Evolutionary conservation across 2,113 vertebrate species (phyloP), one percentile per base, ranked within the genome.

Genomic region (Deroptyus accipitrinus): DNA sequence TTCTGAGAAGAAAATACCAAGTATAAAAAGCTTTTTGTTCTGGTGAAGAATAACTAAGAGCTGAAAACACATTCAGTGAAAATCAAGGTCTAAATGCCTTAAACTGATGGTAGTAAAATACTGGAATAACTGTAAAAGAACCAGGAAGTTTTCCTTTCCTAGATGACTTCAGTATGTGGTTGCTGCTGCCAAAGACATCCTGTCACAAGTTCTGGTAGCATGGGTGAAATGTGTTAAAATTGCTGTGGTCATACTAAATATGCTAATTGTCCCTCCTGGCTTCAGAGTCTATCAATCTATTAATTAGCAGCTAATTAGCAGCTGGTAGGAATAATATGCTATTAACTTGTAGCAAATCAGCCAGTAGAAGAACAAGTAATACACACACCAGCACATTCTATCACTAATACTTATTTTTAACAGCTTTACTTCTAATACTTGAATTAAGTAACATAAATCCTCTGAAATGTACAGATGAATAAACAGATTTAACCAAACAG

Each of bases 251-350:
- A 83, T 85, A 95, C n/a, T 51, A 88, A 51, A 83, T 69, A 67
- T 94, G 52, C 78, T 92, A 97, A 94, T 83, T 49, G 63, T 97
- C 95, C 92, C 93, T 93, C 28, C 44, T 31, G 91, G 84, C 70
- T 92, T 83, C 67, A 95, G 74, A 96, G 72, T 49, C 90, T 91
- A 92, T 83, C 84, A 95, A 83, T 85, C 91, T 93, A 97, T 94
- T 96, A 95, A 97, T 97, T 95, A 97, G 78, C 28, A 80, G 63
- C 78, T 95, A 95, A 97, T 97, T 96, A 97, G 75, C 89, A 95
- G 94, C 93, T 92, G 94, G 86, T 94, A 94, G 82, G 84, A 95
- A 95, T 96, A 92, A 95, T 85, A 94, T 49, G 54, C 86, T 93
- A 95, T 96, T 95, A 96, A 90, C 82, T 79, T 85, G 69, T 16